Evolutionary conservation across 2,888 invertebrate species (phyloP).

Genomic region (Sinohyriopsis cumingii): DNA sequence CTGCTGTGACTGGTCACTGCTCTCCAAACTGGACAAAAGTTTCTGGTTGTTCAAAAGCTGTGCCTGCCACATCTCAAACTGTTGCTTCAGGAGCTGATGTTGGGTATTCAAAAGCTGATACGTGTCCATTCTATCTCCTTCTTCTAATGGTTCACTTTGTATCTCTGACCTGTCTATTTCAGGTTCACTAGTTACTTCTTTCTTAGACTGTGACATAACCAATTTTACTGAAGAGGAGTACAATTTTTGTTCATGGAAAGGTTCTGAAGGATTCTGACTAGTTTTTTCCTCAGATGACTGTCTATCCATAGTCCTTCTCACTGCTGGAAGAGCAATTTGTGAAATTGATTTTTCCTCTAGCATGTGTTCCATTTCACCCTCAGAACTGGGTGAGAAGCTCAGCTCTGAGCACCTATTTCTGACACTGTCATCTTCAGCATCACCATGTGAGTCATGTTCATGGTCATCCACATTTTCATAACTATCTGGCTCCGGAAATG

Average conservation of each 20-base stretch:
- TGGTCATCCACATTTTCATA: constrained; percentile 13
- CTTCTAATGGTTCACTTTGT: not conserved
- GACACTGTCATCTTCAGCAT: constrained; percentile 25
- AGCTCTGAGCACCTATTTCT: constrained; percentile 51
- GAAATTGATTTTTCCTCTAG: constrained; percentile 62
- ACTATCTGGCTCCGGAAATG: constrained; percentile 19
- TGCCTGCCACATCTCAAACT: constrained; percentile 63
- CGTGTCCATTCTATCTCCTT: not conserved
- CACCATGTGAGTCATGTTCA: constrained; percentile 13
- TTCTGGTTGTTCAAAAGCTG: constrained; percentile 64
- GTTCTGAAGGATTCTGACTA: constrained; percentile 13
- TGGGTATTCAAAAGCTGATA: not conserved
- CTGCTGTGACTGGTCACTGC: constrained; percentile 46
- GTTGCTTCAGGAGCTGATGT: constrained; percentile 50
- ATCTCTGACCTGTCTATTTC: too few relatives aligned
- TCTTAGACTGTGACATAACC: constrained; percentile 12
- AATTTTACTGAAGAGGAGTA: constrained; percentile 32
- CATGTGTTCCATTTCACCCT: constrained; percentile 53
- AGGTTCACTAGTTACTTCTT: too few relatives aligned
- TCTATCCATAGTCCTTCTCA: constrained; percentile 33
- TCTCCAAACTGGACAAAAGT: constrained; percentile 42
- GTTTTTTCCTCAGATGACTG: constrained; percentile 3
- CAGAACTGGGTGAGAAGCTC: constrained; percentile 50
- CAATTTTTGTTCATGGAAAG: constrained; percentile 2
- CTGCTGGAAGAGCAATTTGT: constrained; percentile 50